Base-by-base conservation (phyloP, 2,888 invertebrate genomes). In the Acanthoscelides obtectus region DNA sequence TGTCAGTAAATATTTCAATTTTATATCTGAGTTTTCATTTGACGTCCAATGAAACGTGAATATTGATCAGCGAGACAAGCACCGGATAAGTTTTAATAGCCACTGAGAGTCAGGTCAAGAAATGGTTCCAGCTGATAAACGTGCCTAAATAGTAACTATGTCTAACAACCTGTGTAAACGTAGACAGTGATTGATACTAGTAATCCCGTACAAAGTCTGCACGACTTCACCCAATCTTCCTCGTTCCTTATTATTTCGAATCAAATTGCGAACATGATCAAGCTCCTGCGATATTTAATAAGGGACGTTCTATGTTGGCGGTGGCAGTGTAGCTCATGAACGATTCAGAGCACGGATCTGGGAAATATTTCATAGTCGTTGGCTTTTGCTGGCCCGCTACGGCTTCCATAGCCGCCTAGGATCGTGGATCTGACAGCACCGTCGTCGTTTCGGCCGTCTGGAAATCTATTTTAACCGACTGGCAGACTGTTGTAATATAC, bases 291-390 rank as follows among this genome's bases (percentile, higher is more conserved):
- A 45, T 45, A 45, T 45, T 45, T 45, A 45, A 45, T 45, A 45
- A 45, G 45, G 17, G 12, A 12, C 45, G 45, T 45, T 45, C 45
- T n/a, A n/a, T n/a, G n/a, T n/a, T n/a, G n/a, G 45, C 45, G 45
- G 25, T 8, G 25, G 45, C 45, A 45, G 45, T 45, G 45, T 17
- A 17, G 45, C 45, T 45, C 45, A 45, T 45, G 17, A 27, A 3
- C 22, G 74, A 79, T 79, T 79, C 79, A 73, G 73, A 72, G 77
- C 79, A 79, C 78, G 79, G 74, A 76, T 76, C 73, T 71, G 73
- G 74, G 68, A 78, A 79, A 79, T 79, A 79, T 79, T 79, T 78
- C 79, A 79, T 79, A 77, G 77, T 72, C 72, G 74, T 75, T 75
- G 72, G 78, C 77, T 79, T 78, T 79, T 73, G 75, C 75, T 71